Percentiles rank a stretch among this genome's conserved stretches.
Evolutionary conservation across 2,797 vertebrate genomes (phyloP).

Genomic region (Neosilurus hyrtlii): DNA sequence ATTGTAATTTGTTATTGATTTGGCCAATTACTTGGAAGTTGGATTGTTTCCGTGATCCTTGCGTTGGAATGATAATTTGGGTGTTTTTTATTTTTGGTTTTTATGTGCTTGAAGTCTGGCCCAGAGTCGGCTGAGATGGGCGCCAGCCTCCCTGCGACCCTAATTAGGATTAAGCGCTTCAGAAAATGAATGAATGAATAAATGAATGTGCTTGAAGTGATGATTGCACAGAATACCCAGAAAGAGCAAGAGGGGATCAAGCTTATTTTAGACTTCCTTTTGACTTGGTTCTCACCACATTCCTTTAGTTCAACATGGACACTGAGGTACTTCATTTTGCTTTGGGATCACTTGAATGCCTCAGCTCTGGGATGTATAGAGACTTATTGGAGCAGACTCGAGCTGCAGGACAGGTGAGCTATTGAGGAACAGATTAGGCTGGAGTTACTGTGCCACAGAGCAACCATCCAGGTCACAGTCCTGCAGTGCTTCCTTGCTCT

Average conservation of each 20-base stretch:
- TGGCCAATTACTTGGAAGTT: neutral
- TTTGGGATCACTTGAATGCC: slow-evolving; percentile 52
- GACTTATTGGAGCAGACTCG: slow-evolving; percentile 60
- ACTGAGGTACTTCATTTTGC: slow-evolving; percentile 38
- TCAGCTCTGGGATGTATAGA: slow-evolving; percentile 54
- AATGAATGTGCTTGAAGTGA: neutral
- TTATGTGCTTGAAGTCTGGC: neutral
- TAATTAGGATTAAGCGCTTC: too few relatives aligned
- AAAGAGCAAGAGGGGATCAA: neutral
- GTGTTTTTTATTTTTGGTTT: slow-evolving; percentile 17
- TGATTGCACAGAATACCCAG: neutral
- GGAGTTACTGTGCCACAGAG: slow-evolving; percentile 56
- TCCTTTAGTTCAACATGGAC: slow-evolving; percentile 33
- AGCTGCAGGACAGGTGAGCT: slow-evolving; percentile 62
- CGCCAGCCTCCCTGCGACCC: too few relatives aligned
- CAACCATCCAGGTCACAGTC: slow-evolving; percentile 26
- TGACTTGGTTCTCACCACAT: neutral
- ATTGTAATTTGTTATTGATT: neutral
- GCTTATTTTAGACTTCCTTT: slow-evolving; percentile 12
- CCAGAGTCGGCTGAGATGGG: too few relatives aligned
- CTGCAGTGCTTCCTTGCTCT: neutral
- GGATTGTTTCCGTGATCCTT: slow-evolving; percentile 10
- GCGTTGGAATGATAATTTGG: neutral
- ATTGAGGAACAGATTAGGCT: slow-evolving; percentile 69
- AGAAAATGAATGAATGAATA: too few relatives aligned